Conservation (phyloP, 2,113 vertebrate species). For the Eira barbara region DNA sequence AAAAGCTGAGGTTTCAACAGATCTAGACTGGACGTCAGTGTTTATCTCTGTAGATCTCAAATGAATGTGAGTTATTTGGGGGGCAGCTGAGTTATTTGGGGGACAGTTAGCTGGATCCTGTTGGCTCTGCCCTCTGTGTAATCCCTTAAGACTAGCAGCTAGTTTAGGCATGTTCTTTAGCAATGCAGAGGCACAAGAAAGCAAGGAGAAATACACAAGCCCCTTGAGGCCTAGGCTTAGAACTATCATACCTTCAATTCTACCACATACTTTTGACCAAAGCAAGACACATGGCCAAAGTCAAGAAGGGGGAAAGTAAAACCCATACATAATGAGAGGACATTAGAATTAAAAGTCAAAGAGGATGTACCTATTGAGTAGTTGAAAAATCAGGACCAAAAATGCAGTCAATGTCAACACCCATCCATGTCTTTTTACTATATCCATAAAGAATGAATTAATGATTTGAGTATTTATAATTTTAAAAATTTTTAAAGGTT, state of each 20-base stretch:
- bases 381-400: background rate
- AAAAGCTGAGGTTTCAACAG: background rate
- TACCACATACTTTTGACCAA: background rate
- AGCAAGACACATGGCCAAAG: background rate
- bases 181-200: background rate
- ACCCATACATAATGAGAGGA: background rate
- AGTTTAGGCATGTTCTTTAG: background rate
- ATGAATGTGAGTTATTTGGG: background rate
- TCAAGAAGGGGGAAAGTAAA: background rate
- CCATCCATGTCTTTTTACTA: background rate
- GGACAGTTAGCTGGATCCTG: background rate
- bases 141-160: background rate
- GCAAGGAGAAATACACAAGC: background rate
- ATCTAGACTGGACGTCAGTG: too few relatives aligned
- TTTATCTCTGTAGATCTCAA: background rate
- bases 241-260: background rate
- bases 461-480: background rate
- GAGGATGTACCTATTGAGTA: too few relatives aligned
- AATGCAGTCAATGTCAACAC: background rate
- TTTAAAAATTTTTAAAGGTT: too few relatives aligned
- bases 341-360: background rate
- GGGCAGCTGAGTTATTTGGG: too few relatives aligned
- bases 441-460: background rate
- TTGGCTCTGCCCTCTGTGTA: background rate
- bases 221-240: background rate